Percentiles rank a stretch among this genome's conserved stretches.
Evolutionary conservation across 2,797 vertebrate species (phyloP).

Genomic region (Eulemur rubriventer): DNA sequence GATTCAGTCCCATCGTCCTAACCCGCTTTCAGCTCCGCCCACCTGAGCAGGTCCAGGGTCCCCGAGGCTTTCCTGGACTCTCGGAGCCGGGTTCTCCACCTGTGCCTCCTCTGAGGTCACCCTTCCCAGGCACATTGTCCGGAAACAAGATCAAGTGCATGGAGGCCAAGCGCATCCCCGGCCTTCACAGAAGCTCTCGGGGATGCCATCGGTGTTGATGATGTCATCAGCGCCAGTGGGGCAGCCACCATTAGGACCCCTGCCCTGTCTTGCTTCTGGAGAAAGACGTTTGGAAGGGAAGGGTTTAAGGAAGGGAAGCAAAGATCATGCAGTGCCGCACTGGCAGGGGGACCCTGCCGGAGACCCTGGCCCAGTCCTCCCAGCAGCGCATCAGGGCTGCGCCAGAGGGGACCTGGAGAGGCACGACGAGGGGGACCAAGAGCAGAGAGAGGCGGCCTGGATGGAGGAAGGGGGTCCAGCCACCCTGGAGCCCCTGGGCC

Average conservation of each 20-base stretch:
- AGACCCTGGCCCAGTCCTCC: fast-evolving
- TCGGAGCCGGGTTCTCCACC: fast-evolving
- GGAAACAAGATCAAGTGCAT: background rate
- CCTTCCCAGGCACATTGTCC: fast-evolving
- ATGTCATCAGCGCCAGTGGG: fast-evolving
- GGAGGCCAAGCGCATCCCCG: fast-evolving
- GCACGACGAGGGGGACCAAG: fast-evolving
- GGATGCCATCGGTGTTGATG: fast-evolving
- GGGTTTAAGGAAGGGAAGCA: background rate
- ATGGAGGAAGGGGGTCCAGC: background rate
- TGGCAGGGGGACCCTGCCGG: background rate
- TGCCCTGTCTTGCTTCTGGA: background rate
- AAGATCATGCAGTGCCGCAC: fast-evolving
- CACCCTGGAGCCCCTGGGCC: background rate
- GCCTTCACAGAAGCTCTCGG: fast-evolving
- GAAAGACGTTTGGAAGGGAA: fast-evolving
- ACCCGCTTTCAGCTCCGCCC: background rate
- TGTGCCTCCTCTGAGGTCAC: too few relatives aligned
- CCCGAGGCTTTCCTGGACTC: too few relatives aligned
- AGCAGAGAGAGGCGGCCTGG: too few relatives aligned
- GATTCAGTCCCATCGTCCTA: background rate
- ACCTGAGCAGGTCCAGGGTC: background rate
- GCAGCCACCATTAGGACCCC: background rate
- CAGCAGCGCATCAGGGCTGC: fast-evolving
- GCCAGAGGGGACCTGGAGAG: background rate